Percentiles rank a stretch among this genome's conserved stretches.
phyloP scores from a whole-genome alignment of 37 sponge, comb jelly and placozoan species.

The Haliclona indistincta region DNA sequence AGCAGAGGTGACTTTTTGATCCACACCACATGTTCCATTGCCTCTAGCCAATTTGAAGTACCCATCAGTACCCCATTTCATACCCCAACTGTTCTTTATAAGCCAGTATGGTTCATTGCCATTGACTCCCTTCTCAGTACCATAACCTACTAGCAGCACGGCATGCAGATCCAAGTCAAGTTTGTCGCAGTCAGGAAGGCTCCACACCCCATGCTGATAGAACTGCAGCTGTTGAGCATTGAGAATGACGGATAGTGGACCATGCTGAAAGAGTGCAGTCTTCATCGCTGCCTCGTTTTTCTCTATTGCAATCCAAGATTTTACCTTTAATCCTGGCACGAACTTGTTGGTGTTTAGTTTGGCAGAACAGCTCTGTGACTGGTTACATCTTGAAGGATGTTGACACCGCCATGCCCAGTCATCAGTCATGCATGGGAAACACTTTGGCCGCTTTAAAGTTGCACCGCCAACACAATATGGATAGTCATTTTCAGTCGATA shows the following conservation, averaged over 20 bases:
- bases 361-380: constrained; percentile 62
- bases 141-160: constrained; percentile 86
- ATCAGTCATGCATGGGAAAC: constrained; percentile 71
- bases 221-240: constrained; percentile 79
- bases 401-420: constrained; percentile 82
- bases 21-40: constrained; percentile 76
- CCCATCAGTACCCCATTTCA: constrained; percentile 79
- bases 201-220: constrained; percentile 87
- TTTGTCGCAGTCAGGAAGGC: constrained; percentile 43
- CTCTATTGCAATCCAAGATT: constrained; percentile 49
- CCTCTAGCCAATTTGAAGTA: constrained; percentile 83
- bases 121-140: constrained; percentile 71
- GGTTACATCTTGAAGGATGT: constrained; percentile 67
- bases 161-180: constrained; percentile 59
- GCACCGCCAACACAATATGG: constrained; percentile 84
- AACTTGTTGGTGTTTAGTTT: constrained; percentile 55
- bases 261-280: constrained; percentile 40
- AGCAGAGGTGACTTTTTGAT: constrained; percentile 70
- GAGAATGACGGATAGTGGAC: constrained; percentile 80
- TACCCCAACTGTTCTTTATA: constrained; percentile 91
- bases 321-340: constrained; percentile 69
- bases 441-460: no score
- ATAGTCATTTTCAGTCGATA: constrained; percentile 63
- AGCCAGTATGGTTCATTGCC: constrained; percentile 81
- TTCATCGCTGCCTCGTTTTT: constrained; percentile 69